These are phyloP conservation scores for Leptatherina wallacei DNA, from an alignment of 2,797 vertebrate species.

Conservation along the genomic window DNA sequence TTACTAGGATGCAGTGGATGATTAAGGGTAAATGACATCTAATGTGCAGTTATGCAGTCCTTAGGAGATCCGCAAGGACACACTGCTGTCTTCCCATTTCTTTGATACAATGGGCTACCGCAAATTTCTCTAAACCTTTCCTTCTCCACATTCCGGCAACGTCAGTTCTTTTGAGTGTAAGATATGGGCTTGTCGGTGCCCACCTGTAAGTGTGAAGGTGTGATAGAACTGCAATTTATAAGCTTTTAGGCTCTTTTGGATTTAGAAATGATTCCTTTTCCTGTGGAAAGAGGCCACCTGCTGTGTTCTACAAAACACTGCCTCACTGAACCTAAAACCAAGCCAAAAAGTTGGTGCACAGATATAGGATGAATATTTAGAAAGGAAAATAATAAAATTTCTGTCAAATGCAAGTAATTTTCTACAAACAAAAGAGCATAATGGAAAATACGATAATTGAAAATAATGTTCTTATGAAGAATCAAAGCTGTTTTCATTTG, in stretches of 20 bases:
- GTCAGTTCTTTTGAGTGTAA: conserved; percentile 53
- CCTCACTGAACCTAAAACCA: conserved; percentile 13
- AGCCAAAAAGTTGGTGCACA: conserved; percentile 26
- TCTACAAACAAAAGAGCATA: too few relatives aligned
- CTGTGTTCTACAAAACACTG: conserved; percentile 40
- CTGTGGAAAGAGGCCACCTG: conserved; percentile 47
- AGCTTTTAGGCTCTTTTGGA: conserved; percentile 36
- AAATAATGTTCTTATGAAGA: conserved; percentile 36
- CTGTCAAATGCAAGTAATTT: too few relatives aligned
- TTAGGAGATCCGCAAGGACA: conserved; percentile 57
- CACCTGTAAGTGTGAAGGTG: conserved; percentile 35
- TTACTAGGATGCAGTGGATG: conserved; percentile 40
- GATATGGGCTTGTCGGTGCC: conserved; percentile 62
- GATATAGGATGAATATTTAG: conserved; percentile 1
- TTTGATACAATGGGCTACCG: conserved; percentile 38
- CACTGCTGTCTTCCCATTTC: conserved; percentile 30
- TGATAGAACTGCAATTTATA: conserved; percentile 61
- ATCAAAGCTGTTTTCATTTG: conserved; percentile 31
- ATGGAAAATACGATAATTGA: background rate
- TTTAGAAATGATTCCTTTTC: conserved; percentile 55
- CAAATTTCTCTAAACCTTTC: conserved; percentile 50
- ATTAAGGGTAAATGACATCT: conserved; percentile 54
- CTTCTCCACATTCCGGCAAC: conserved; percentile 23
- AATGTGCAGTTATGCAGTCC: conserved; percentile 51
- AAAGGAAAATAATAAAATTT: background rate